Base-by-base conservation (phyloP, 2,113 vertebrate species). In the Sander vitreus region DNA sequence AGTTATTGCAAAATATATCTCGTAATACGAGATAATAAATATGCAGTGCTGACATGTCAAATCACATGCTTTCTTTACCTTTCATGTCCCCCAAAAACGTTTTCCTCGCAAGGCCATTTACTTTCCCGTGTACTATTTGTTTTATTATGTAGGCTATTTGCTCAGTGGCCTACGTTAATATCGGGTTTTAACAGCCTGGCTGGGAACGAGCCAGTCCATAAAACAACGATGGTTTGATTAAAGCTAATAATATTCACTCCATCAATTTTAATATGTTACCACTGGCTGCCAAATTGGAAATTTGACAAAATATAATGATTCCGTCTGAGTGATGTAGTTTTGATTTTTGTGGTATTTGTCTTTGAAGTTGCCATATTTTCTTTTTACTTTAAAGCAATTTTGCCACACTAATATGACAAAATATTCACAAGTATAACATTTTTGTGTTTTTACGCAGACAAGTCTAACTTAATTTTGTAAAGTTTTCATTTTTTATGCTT, bases 181-280 rank as follows among this genome's bases (percentile, higher is more conserved):
- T 78, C 21, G 9, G 54, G 47, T 65, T 78, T 76, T 83, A 73
- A 76, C 66, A 76, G 3, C 27, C 60, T 15, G 43, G 4, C 23
- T 76, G 58, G 30, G 39, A 75, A 71, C 2, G 59, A 76, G 59
- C 33, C 68, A 59, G 30, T 39, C 15, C 53, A 78, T 76, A 86
- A 86, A 90, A 80, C 57, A 53, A 64, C 84, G 12, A 84, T 67
- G 80, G 39, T 39, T 87, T 48, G n/a, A 85, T 79, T 68, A 67
- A 47, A 83, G 63, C 60, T 78, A 63, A 55, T 78, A 75, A 74
- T 72, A 78, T 62, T 78, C 36, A 65, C 85, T 16, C 54, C 6
- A 33, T 63, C 53, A 25, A 13, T 68, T 75, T 54, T 59, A 33
- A 71, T 9, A 55, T 55, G 27, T 50, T 21, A 3, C 3, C 7